These are phyloP conservation scores for Ochropacha duplaris DNA, from an alignment of 2,888 invertebrate species.

Conservation along the genomic window DNA sequence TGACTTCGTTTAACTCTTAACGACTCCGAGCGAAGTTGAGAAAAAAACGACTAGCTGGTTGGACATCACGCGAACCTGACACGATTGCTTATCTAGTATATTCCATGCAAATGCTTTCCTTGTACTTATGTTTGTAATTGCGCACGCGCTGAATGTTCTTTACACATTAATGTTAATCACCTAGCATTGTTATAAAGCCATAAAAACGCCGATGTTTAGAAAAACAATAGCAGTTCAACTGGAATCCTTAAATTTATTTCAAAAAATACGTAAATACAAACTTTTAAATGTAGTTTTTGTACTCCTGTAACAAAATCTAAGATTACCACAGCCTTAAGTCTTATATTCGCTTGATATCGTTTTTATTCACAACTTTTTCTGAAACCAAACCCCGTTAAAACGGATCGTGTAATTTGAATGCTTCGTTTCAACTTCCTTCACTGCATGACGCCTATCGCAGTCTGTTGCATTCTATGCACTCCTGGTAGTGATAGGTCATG, in stretches of 20 bases:
- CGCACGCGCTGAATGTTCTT: background rate
- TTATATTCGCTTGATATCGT: background rate
- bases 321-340: background rate
- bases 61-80: constrained; percentile 27
- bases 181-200: too few relatives aligned
- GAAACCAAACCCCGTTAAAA: background rate
- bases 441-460: background rate
- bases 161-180: too few relatives aligned
- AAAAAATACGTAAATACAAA: too few relatives aligned
- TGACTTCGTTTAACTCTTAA: constrained; percentile 34
- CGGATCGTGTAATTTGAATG: background rate
- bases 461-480: background rate
- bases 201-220: too few relatives aligned
- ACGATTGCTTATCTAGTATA: background rate
- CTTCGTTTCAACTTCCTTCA: background rate
- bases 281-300: too few relatives aligned
- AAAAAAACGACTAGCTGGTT: constrained; percentile 42
- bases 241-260: too few relatives aligned
- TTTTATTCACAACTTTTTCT: background rate
- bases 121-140: background rate
- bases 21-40: constrained; percentile 40
- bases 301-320: background rate
- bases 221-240: too few relatives aligned
- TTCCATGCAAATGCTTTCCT: background rate
- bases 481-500: background rate